phyloP scores from a whole-genome alignment of 1,140 invertebrate genomes.

The Diplogasteroides magnus region DNA sequence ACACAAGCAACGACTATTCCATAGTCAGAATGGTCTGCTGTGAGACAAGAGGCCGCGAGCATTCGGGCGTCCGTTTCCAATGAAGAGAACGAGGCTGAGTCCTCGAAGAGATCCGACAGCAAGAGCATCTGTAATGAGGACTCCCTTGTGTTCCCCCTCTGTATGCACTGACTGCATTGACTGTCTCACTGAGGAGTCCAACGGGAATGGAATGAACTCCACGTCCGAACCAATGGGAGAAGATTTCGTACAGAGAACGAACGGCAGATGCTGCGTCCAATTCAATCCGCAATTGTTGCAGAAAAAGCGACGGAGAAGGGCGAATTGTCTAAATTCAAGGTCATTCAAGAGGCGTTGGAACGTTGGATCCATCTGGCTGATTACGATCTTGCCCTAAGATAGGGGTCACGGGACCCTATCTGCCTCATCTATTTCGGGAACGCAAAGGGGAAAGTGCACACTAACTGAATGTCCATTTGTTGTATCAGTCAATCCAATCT shows the following conservation, averaged over 20 bases:
- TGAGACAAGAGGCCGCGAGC: slow-evolving; percentile 20
- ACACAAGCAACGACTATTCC: too few species aligned
- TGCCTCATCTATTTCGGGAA: slow-evolving; percentile 23
- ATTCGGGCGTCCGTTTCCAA: slow-evolving; percentile 35
- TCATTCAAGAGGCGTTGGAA: background rate
- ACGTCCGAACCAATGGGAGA: slow-evolving; percentile 40
- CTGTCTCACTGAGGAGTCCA: slow-evolving; percentile 24
- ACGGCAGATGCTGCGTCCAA: slow-evolving; percentile 47
- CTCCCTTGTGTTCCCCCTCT: background rate
- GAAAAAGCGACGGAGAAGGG: slow-evolving; percentile 24
- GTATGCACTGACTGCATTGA: slow-evolving; percentile 30
- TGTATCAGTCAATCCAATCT: background rate
- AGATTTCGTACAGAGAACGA: slow-evolving; percentile 47
- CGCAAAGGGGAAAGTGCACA: slow-evolving; percentile 23
- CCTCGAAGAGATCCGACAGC: slow-evolving; percentile 49
- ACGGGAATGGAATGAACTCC: slow-evolving; percentile 34
- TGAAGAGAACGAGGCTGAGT: slow-evolving; percentile 31
- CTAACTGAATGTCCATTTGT: background rate
- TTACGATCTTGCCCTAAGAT: background rate
- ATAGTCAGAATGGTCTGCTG: too few species aligned
- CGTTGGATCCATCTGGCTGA: background rate
- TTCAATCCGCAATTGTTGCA: slow-evolving; percentile 35
- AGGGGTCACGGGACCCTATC: background rate
- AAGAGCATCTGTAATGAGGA: slow-evolving; percentile 33
- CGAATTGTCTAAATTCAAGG: slow-evolving; percentile 3